A percentile compares a stretch with the other conserved stretches of the same genome.
These are phyloP conservation scores for Probaryconus sp. DNA, from an alignment of 1,140 invertebrate genomes.

Conservation along the genomic window DNA sequence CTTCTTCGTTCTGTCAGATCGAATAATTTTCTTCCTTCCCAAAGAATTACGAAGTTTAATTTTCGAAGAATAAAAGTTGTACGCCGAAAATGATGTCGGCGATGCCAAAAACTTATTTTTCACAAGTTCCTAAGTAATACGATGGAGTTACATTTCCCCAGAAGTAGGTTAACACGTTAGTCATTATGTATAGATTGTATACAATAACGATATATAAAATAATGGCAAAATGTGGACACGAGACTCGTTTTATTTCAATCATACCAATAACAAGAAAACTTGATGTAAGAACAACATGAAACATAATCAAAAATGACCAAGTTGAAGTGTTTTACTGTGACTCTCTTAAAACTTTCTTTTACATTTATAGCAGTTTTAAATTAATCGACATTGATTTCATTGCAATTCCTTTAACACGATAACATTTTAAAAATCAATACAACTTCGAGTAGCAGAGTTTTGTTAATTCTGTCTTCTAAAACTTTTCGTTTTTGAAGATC, in stretches of 20 bases:
- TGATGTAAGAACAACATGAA: no score
- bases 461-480: no score
- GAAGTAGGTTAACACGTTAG: slow-evolving; percentile 22
- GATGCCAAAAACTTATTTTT: slow-evolving; percentile 12
- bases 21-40: background rate
- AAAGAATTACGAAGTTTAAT: slow-evolving; percentile 2
- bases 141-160: slow-evolving; percentile 8
- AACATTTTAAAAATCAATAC: slow-evolving; percentile 26
- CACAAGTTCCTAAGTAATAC: slow-evolving; percentile 9
- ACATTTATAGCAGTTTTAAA: no score
- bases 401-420: no score
- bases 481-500: no score
- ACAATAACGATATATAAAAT: slow-evolving; percentile 18
- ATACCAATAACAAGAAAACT: no score
- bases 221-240: slow-evolving; percentile 24
- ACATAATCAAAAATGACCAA: no score
- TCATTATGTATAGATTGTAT: slow-evolving; percentile 26
- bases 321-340: no score
- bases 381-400: no score
- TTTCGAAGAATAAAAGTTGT: slow-evolving; percentile 2
- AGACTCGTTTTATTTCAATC: no score
- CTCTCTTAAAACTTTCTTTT: no score
- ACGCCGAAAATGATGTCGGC: background rate
- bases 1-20: no score
- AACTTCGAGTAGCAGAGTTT: slow-evolving; percentile 8